A percentile compares a stretch with the other conserved stretches of the same genome.
These are phyloP conservation scores for Hipparchia semele DNA, from an alignment of 2,888 invertebrate genomes.

Conservation along the genomic window DNA sequence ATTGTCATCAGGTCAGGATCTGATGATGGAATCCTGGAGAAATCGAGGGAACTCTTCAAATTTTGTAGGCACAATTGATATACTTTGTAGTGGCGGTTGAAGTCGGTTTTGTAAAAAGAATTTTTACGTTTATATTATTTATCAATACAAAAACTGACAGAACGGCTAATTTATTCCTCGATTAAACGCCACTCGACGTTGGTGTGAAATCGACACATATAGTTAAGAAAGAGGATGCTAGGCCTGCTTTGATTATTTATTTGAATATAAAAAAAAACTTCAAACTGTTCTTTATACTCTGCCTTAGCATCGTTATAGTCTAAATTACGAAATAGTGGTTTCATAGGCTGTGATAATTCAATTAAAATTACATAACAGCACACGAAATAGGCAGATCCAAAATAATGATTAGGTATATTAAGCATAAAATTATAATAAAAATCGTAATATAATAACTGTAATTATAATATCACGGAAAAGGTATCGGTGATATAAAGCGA, in stretches of 20 bases:
- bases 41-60: no score
- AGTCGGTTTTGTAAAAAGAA: no score
- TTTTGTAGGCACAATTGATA: no score
- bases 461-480: conserved; percentile 1
- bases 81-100: no score
- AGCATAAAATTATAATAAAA: conserved; percentile 7
- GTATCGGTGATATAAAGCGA: background rate
- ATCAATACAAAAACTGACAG: no score
- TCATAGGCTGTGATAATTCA: conserved; percentile 24
- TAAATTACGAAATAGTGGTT: conserved; percentile 24
- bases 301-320: conserved; percentile 14
- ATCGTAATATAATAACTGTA: background rate
- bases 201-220: background rate
- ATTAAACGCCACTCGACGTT: no score
- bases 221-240: conserved; percentile 20
- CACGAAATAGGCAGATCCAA: conserved; percentile 20
- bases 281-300: conserved; percentile 11
- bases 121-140: no score
- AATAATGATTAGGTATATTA: conserved; percentile 1
- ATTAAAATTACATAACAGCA: conserved; percentile 13
- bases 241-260: conserved; percentile 19
- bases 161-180: no score
- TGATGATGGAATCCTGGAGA: no score
- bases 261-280: background rate
- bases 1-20: no score